Evolutionary conservation across 2,888 invertebrate species (phyloP), one percentile per base, ranked within the genome.

Genomic region (Nephrotoma flavescens): DNA sequence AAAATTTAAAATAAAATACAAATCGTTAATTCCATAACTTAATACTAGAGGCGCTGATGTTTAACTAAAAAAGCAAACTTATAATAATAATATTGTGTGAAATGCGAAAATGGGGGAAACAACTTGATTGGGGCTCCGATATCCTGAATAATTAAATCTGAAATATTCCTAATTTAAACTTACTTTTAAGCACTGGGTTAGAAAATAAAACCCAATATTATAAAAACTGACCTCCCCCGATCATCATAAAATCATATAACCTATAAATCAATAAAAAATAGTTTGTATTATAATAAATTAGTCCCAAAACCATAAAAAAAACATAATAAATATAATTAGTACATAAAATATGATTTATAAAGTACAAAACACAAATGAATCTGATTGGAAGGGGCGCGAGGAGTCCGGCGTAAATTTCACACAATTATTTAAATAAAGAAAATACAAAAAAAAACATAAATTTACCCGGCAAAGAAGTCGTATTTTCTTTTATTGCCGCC

Each of bases 401-500:
- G 52, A 57, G 31, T 71, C 19, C 31, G 71, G 71, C 19, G 71
- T 71, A 31, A 71, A 71, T 71, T 71, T 71, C 71, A 71, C 71
- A 71, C 71, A 71, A 71, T 71, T 31, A 71, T 84, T 84, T 42
- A 84, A 52, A 57, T 71, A 83, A 42, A 44, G 87, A 83, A 19
- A 15, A 19, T 83, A 19, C 19, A 83, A 83, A 83, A 9, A 83
- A 83, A 84, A 44, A 84, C 44, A 15, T 47, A 47, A 87, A 87
- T 45, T 89, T 91, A 94, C 94, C 94, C 88, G 94, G 94, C 88
- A 94, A 90, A 11, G 94, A 94, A 83, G 93, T 93, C 87, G 93
- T 93, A 90, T 93, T 94, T 88, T 93, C 94, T 89, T 94, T 94
- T 88, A 94, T 89, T 52, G 92, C 92, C 86, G 87, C 88, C 52